Percentiles rank a stretch among this genome's conserved stretches.
Conservation (phyloP, 2,888 invertebrate genomes). For the Melanotus villosus region DNA sequence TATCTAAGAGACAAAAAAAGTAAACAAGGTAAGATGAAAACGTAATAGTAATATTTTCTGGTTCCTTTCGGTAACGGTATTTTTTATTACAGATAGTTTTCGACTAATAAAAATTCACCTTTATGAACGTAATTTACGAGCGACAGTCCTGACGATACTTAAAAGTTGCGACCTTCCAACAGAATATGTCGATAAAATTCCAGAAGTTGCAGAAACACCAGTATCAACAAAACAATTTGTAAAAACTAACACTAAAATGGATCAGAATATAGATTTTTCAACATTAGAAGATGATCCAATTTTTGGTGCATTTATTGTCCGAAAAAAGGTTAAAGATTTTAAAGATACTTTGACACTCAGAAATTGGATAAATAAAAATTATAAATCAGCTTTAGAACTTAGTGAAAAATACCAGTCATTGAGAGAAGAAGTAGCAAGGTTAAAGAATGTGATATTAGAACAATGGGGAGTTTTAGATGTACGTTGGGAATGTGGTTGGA, state of each 20-base stretch:
- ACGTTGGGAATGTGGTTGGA: slow-evolving; percentile 90
- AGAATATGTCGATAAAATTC: slow-evolving; percentile 86
- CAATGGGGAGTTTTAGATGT: slow-evolving; percentile 74
- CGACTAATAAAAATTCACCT: slow-evolving; percentile 82
- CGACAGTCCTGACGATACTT: slow-evolving; percentile 82
- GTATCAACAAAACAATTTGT: not conserved
- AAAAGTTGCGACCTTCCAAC: slow-evolving; percentile 88
- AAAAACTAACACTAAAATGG: slow-evolving; percentile 28
- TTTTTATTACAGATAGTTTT: slow-evolving; percentile 72
- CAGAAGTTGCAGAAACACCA: slow-evolving; percentile 61
- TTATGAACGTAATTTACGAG: slow-evolving; percentile 77
- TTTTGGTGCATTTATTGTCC: slow-evolving; percentile 70
- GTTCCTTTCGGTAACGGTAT: too few species aligned
- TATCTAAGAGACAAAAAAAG: slow-evolving; percentile 79
- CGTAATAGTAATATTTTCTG: too few species aligned
- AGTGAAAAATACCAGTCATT: slow-evolving; percentile 77
- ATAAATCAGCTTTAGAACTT: slow-evolving; percentile 77
- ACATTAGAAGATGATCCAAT: slow-evolving; percentile 70
- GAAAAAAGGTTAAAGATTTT: slow-evolving; percentile 67
- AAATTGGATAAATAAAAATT: slow-evolving; percentile 83
- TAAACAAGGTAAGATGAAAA: slow-evolving; percentile 51
- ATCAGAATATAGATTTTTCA: slow-evolving; percentile 62
- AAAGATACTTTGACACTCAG: slow-evolving; percentile 66
- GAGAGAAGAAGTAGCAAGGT: slow-evolving; percentile 80
- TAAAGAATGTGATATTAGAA: slow-evolving; percentile 74